Base-by-base conservation (phyloP, 2,888 invertebrate genomes). In the Eristalis tenax region DNA sequence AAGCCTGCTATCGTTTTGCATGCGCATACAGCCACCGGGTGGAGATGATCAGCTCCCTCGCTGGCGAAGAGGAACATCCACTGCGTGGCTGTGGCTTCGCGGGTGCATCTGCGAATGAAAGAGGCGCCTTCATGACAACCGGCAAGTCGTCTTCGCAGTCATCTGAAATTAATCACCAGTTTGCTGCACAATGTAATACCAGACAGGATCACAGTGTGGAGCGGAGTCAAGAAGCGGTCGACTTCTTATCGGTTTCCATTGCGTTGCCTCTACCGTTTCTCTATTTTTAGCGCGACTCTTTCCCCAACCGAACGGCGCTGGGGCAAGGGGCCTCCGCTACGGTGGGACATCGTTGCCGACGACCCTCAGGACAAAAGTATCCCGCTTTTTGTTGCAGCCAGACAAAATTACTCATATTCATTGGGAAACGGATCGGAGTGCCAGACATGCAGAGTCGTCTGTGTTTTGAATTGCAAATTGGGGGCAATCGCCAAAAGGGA, bases 81-180 rank as follows among this genome's bases (percentile, higher is more conserved):
- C 56, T 75, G 71, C 15, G 76, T 69, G 70, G 50, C 63, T 73
- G 83, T 68, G 18, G 38, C 11, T 38, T 38, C 13, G 38, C 38
- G 38, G 56, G 56, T n/a, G 59, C 69, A 68, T 71, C 28, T 73
- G 59, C 43, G 77, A 79, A 73, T 83, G 79, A 68, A 79, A 59
- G 86, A 87, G 87, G 87, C 83, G 87, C 87, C 87, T 87, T 80
- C 79, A 71, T 80, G 87, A 87, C 87, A 87, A 83, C 83, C 59
- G 75, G 83, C 50, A 75, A 79, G 87, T 83, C 83, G 86, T 83
- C 86, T 83, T 43, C 11, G 75, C 79, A 83, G 83, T 83, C 87
- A 73, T 80, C 64, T 76, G 57, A 73, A 75, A 87, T 87, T 87
- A 87, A 87, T 87, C 87, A 86, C 56, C 38, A 43, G 70, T 56